Conservation (phyloP, 2,113 vertebrate species). For the Muscicapa adusta region DNA sequence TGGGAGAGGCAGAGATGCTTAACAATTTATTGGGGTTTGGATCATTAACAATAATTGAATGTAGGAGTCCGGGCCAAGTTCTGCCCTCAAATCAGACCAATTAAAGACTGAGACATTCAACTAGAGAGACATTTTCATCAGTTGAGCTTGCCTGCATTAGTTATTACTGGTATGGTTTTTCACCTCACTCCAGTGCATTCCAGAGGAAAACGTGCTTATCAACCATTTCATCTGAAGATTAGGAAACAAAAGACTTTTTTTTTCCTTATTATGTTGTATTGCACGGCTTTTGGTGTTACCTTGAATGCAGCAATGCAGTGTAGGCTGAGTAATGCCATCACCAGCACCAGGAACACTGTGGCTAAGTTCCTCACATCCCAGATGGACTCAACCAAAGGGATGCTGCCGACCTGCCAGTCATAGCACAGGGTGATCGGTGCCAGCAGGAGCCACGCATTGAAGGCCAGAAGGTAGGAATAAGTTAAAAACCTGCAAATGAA, state of each 20-base stretch:
- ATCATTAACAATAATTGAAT: slow-evolving; percentile 12
- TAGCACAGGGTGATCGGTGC: slow-evolving; percentile 91
- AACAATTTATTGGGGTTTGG: background rate
- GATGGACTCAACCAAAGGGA: slow-evolving; percentile 88
- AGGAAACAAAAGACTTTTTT: background rate
- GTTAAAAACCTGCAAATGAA: slow-evolving; percentile 83
- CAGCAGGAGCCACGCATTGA: slow-evolving; percentile 91
- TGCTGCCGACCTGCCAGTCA: slow-evolving; percentile 98
- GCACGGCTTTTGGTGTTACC: slow-evolving; percentile 65
- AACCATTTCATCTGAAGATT: background rate
- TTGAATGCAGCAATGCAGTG: slow-evolving; percentile 82
- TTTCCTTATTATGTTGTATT: background rate
- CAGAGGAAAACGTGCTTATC: background rate
- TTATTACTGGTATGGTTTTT: background rate
- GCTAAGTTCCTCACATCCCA: slow-evolving; percentile 84
- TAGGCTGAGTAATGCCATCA: slow-evolving; percentile 76
- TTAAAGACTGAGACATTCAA: background rate
- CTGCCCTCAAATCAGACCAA: slow-evolving; percentile 6
- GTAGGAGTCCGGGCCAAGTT: background rate
- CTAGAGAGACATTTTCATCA: background rate
- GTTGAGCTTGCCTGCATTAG: background rate
- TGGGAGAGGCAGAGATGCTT: background rate
- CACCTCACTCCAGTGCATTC: background rate
- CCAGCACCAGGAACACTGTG: slow-evolving; percentile 76
- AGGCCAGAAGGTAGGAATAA: slow-evolving; percentile 92